Conservation (phyloP, 2,113 vertebrate genomes). For the Panthera uncia region DNA sequence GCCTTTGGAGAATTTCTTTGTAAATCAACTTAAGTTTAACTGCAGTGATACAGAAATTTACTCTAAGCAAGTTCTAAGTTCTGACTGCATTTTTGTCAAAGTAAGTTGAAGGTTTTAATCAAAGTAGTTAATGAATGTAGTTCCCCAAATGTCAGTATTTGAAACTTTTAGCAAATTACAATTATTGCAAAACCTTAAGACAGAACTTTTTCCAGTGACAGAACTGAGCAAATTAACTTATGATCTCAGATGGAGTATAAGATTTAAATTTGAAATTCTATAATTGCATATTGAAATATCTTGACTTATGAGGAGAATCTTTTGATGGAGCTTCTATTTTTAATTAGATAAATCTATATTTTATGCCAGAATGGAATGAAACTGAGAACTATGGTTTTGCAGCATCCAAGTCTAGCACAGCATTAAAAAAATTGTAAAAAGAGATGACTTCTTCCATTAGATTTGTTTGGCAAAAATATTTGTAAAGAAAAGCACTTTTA, state of each 20-base stretch:
- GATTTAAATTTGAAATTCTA: slow-evolving; percentile 58
- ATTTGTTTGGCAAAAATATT: slow-evolving; percentile 45
- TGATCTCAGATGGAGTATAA: slow-evolving; percentile 31
- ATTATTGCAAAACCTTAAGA: slow-evolving; percentile 28
- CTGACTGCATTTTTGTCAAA: slow-evolving; percentile 16
- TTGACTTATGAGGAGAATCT: slow-evolving; percentile 39
- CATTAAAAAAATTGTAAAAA: slow-evolving; percentile 24
- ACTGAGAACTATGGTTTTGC: slow-evolving; percentile 23
- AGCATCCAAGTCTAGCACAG: slow-evolving; percentile 33
- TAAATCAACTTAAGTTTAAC: not conserved
- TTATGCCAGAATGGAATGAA: slow-evolving; percentile 30
- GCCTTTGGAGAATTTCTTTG: not conserved
- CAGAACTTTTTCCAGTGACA: slow-evolving; percentile 36
- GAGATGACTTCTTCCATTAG: slow-evolving; percentile 33
- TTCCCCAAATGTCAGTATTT: not conserved
- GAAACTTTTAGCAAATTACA: slow-evolving; percentile 8
- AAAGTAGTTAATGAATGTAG: not conserved
- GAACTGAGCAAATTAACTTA: slow-evolving; percentile 19
- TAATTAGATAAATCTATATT: slow-evolving; percentile 62
- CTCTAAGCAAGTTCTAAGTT: not conserved
- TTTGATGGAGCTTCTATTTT: slow-evolving; percentile 55
- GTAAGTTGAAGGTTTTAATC: slow-evolving; percentile 30
- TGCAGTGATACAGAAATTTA: not conserved
- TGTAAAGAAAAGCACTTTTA: slow-evolving; percentile 2
- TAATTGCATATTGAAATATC: slow-evolving; percentile 47